Evolutionary conservation across 2,888 invertebrate genomes (phyloP), one percentile per base, ranked within the genome.

Genomic region (Nectonema munidae): DNA sequence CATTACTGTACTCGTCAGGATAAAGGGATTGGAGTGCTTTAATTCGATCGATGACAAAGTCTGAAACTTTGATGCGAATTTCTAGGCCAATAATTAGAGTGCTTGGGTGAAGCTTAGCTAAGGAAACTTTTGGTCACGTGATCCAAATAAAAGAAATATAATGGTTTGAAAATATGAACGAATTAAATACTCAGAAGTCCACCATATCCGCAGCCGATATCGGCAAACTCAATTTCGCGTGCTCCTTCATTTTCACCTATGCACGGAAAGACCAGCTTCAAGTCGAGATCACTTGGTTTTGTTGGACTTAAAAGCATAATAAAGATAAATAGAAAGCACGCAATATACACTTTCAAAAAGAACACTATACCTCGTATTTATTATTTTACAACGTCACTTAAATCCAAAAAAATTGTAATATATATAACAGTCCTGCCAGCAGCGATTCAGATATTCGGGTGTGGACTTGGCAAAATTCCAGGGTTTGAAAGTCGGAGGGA

Each of bases 141-240:
- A 39, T 33, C 32, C 6, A 16, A 5, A 30, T 14, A 6, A n/a
- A 14, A 30, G n/a, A 30, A 6, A 15, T 5, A 15, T 30, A 9
- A 32, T 38, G n/a, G 14, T 16, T 20, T 16, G 21, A 21, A 20
- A 44, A 18, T 19, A 15, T 13, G 39, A 21, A 15, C 34, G 18
- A 34, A 17, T 9, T 19, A 38, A 36, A 45, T 59, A 71, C 71
- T 68, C 46, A 79, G 55, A 40, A 95, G 61, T 9, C 95, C 89
- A 19, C 89, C 89, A 61, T 89, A 95, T 1, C 95, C 95, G 60
- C 95, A 95, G 1, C 95, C 95, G 47, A 95, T 66, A 56, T 95
- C 95, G 18, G 75, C 69, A 59, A 83, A 83, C 53, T 81, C 71
- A 1, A 95, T 72, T 44, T 42, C 3, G 29, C n/a, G 15, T 18